phyloP scores from a whole-genome alignment of 2,113 vertebrate genomes.

The Mustela lutreola region DNA sequence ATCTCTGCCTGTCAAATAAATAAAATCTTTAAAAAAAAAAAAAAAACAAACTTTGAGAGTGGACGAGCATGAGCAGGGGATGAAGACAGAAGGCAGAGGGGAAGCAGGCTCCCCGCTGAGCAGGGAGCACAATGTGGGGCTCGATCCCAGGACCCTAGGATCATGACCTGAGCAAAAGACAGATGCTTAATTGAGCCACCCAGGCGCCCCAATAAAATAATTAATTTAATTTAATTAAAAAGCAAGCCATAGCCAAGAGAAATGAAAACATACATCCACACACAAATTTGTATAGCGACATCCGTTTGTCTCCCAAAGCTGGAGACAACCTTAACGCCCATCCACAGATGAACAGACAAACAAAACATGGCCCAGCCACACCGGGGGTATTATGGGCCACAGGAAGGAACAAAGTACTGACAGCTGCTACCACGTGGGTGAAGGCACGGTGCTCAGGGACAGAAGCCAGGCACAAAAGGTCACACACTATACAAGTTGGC shows the following conservation, averaged over 20 bases:
- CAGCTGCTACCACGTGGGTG: not conserved
- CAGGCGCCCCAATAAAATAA: not conserved
- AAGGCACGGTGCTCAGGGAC: not conserved
- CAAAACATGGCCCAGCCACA: not conserved
- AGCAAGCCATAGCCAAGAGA: not conserved
- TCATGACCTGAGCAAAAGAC: no score
- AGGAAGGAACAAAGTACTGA: not conserved
- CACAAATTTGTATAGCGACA: not conserved
- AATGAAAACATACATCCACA: not conserved
- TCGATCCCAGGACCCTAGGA: no score
- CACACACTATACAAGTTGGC: accelerated
- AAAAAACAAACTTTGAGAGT: no score
- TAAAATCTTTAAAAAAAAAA: not conserved
- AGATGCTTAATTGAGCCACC: no score
- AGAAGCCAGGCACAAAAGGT: not conserved
- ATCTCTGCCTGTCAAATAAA: no score
- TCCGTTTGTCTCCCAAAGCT: not conserved
- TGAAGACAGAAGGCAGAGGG: no score
- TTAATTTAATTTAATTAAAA: not conserved
- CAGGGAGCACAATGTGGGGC: no score
- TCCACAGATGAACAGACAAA: accelerated
- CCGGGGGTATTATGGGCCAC: accelerated
- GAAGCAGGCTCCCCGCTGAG: no score
- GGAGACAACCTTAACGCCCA: not conserved
- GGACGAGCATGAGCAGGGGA: no score